phyloP scores from a whole-genome alignment of 37 sponge, comb jelly and placozoan genomes.

The Aplysina aerophoba region DNA sequence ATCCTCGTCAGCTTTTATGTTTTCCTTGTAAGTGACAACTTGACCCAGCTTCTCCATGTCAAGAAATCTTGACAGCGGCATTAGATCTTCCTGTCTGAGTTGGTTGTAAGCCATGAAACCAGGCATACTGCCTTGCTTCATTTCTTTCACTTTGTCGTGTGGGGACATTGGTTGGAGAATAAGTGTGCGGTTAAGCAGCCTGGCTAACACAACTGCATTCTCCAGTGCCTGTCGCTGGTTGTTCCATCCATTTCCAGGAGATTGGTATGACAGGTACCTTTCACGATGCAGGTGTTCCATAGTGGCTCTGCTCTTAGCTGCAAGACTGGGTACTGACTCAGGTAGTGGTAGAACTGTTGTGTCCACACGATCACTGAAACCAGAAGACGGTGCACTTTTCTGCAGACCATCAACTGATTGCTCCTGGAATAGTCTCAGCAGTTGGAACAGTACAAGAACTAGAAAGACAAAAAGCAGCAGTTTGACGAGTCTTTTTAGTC shows the following conservation, averaged over 20 bases:
- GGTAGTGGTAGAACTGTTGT: no score
- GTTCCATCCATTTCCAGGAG: constrained; percentile 94
- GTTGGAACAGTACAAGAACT: no score
- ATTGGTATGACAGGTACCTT: constrained; percentile 70
- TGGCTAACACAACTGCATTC: constrained; percentile 72
- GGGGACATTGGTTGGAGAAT: constrained; percentile 84
- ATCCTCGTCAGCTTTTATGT: constrained; percentile 43
- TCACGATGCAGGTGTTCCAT: no score
- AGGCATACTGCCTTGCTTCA: constrained; percentile 38
- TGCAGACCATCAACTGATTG: no score
- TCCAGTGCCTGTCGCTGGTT: constrained; percentile 87
- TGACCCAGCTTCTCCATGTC: constrained; percentile 67
- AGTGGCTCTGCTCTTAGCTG: no score
- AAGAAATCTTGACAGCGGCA: constrained; percentile 66
- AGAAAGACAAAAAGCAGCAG: no score
- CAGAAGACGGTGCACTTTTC: no score
- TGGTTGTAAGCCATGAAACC: constrained; percentile 81
- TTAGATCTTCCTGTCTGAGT: constrained; percentile 52
- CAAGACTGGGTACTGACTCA: no score
- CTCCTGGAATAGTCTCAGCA: no score
- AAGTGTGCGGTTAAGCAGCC: constrained; percentile 81
- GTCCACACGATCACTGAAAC: no score
- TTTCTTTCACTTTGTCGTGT: constrained; percentile 52
- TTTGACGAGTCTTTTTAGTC: no score
- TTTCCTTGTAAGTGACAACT: constrained; percentile 53